Evolutionary conservation across 2,888 invertebrate species (phyloP).

Genomic region (Podotricha telesiphe): DNA sequence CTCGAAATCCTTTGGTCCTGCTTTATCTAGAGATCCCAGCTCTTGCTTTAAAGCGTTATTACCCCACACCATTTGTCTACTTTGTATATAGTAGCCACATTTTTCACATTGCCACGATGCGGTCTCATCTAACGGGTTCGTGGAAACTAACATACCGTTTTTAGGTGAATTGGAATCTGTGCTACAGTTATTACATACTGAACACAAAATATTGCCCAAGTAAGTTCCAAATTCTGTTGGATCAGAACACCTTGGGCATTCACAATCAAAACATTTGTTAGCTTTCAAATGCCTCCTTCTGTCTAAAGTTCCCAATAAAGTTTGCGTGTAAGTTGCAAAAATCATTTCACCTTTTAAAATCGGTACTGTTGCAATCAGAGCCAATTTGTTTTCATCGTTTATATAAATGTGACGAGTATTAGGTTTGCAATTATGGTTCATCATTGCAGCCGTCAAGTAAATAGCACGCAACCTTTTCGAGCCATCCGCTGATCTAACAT

Average conservation of each 20-base stretch:
- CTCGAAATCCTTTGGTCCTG: conserved; percentile 82
- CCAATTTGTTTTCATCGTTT: conserved; percentile 84
- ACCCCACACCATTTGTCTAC: conserved; percentile 84
- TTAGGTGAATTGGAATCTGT: conserved; percentile 47
- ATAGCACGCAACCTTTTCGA: conserved; percentile 84
- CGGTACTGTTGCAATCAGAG: conserved; percentile 85
- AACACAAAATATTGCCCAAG: conserved; percentile 86
- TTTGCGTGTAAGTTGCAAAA: conserved; percentile 88
- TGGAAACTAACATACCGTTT: conserved; percentile 82
- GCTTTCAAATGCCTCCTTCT: conserved; percentile 84
- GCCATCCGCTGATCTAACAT: conserved; percentile 82
- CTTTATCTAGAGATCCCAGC: conserved; percentile 80
- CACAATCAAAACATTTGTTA: conserved; percentile 87
- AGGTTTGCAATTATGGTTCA: conserved; percentile 88
- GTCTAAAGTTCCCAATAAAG: conserved; percentile 87
- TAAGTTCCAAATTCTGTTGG: conserved; percentile 87
- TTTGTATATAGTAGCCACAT: conserved; percentile 83
- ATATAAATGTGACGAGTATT: conserved; percentile 88
- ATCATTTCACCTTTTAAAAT: conserved; percentile 87
- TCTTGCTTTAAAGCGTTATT: conserved; percentile 86
- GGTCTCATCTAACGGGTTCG: conserved; percentile 83
- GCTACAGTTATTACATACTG: conserved; percentile 82
- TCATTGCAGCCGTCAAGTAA: conserved; percentile 86
- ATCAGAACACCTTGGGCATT: conserved; percentile 87
- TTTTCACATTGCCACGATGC: conserved; percentile 87